Percentiles rank a stretch among this genome's conserved stretches.
These are phyloP conservation scores for Labeo rohita DNA, from an alignment of 2,113 vertebrate species.

Conservation along the genomic window DNA sequence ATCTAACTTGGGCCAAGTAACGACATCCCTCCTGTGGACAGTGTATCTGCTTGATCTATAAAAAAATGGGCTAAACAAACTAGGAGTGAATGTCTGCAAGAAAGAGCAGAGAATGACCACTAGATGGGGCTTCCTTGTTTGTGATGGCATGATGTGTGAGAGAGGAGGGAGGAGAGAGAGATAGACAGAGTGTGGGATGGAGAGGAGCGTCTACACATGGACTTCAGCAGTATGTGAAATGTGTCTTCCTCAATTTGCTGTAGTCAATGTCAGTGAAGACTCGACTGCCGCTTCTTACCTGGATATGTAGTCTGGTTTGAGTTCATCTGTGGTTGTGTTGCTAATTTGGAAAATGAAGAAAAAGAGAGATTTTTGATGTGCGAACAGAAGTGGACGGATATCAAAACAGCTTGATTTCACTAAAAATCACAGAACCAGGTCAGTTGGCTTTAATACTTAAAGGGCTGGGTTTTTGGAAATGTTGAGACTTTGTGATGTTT, in stretches of 20 bases:
- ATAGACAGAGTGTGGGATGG: neutral
- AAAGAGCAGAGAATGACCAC: constrained; percentile 65
- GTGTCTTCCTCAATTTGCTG: constrained; percentile 38
- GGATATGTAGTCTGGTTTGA: neutral
- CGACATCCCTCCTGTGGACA: neutral
- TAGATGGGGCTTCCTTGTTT: constrained; percentile 73
- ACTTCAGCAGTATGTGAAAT: constrained; percentile 62
- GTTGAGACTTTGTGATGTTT: neutral
- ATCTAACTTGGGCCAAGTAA: neutral
- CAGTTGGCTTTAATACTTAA: constrained; percentile 11
- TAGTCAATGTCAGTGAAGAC: constrained; percentile 37
- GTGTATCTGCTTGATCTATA: neutral
- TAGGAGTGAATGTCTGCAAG: neutral
- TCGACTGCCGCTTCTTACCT: neutral
- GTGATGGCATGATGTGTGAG: constrained; percentile 49
- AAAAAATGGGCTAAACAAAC: neutral
- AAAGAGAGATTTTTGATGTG: neutral
- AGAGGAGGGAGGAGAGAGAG: constrained; percentile 34
- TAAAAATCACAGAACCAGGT: constrained; percentile 32
- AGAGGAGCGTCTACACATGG: constrained; percentile 64
- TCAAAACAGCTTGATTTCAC: neutral
- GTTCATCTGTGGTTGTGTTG: neutral
- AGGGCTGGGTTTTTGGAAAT: neutral
- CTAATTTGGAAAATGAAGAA: neutral
- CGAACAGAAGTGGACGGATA: neutral